Evolutionary conservation across 2,797 vertebrate genomes (phyloP), one percentile per base, ranked within the genome.

Genomic region (Dipus sagitta): DNA sequence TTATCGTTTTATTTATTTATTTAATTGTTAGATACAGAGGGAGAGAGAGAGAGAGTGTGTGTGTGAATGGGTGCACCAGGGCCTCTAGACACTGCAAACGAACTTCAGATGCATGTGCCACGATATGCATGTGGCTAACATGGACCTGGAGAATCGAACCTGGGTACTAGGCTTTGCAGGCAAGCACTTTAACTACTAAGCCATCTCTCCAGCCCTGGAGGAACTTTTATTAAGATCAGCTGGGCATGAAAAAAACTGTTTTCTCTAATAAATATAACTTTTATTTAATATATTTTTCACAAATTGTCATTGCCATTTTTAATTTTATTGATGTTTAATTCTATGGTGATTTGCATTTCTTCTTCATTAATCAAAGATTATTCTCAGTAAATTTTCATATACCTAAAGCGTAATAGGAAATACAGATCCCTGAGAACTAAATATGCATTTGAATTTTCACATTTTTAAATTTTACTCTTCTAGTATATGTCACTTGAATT

Each of bases 201-300:
- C 38, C 6, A 38, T 38, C 38, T 38, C 38, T 38, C 38, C 38
- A 38, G 6, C 38, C 38, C 38, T 38, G 98, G 95, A 98, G 94
- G 94, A 95, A 97, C 95, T 98, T 89, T 98, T 98, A 98, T 98
- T 98, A 97, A 83, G 85, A 87, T 98, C 97, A 97, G 72, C 96
- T 97, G 94, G 86, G 86, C 91, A 95, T 91, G 93, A 79, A 76
- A 92, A 77, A 76, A 92, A 98, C 92, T 96, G 89, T 98, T 94
- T 94, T 72, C 90, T 88, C 96, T 89, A 90, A 77, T 58, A 58
- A 58, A 15, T 58, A 58, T 58, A 58, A 58, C 65, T 97, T 95
- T 96, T 68, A 38, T 83, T 74, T 92, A 88, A 97, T 93, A 80
- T 79, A 28, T 80, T 84, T 89, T 95, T 96, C 81, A 96, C 20